phyloP scores from a whole-genome alignment of 2,797 vertebrate genomes.

The Phylloscopus collybita region DNA sequence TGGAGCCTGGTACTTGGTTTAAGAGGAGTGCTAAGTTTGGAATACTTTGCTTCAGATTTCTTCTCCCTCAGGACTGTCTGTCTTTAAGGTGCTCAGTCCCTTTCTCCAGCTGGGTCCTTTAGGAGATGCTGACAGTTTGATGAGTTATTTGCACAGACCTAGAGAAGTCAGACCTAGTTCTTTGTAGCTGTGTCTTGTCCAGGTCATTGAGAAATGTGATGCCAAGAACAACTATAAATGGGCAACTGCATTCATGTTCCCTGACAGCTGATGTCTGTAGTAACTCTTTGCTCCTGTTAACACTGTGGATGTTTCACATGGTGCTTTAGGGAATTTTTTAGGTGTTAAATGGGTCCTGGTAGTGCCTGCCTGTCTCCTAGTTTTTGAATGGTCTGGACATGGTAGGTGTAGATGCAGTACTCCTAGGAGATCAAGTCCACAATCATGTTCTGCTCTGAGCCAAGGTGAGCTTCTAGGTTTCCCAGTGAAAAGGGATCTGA shows the following conservation, averaged over 20 bases:
- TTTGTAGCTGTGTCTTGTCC: neutral
- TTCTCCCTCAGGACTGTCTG: neutral
- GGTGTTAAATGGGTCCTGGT: neutral
- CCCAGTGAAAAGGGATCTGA: neutral
- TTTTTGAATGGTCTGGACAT: neutral
- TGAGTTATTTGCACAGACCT: neutral
- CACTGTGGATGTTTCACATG: neutral
- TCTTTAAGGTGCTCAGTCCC: neutral
- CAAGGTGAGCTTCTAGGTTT: neutral
- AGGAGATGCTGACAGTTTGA: neutral
- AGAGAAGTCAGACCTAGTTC: neutral
- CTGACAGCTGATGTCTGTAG: neutral
- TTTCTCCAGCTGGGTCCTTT: neutral
- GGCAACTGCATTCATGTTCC: neutral
- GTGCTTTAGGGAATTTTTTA: neutral
- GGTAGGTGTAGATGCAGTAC: neutral
- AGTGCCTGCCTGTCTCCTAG: neutral
- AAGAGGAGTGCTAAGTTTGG: neutral
- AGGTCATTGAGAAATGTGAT: neutral
- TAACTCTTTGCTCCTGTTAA: neutral
- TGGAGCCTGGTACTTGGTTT: neutral
- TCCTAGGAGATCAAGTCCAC: neutral
- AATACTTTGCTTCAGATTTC: neutral
- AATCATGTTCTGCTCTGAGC: neutral
- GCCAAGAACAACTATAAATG: neutral